Percentiles rank a stretch among this genome's conserved stretches.
Evolutionary conservation across 2,113 vertebrate species (phyloP).

Genomic region (Tyto alba): DNA sequence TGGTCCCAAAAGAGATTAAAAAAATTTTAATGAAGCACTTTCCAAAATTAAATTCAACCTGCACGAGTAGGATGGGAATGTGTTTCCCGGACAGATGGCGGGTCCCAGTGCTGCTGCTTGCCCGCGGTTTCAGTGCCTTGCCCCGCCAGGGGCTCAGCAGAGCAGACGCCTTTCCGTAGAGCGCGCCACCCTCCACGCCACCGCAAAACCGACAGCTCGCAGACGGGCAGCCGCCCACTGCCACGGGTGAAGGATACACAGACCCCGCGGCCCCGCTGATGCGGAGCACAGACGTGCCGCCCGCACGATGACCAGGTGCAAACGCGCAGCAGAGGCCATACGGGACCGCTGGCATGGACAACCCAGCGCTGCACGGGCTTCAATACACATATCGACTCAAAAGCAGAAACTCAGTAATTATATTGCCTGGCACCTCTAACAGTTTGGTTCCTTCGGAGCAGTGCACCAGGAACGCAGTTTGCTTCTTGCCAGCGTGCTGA

Average conservation of each 20-base stretch:
- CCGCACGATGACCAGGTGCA: fast-evolving
- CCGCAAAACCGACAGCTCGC: fast-evolving
- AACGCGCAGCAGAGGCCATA: fast-evolving
- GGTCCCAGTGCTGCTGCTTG: neutral
- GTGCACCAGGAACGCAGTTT: neutral
- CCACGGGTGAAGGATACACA: neutral
- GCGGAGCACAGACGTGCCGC: fast-evolving
- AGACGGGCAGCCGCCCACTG: neutral
- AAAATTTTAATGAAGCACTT: neutral
- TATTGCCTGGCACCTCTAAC: neutral
- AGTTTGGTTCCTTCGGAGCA: neutral
- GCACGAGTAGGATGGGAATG: neutral
- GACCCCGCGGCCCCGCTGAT: neutral
- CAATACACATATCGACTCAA: fast-evolving
- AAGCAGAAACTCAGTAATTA: neutral
- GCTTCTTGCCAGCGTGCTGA: fast-evolving
- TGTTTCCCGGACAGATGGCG: neutral
- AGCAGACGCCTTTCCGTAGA: neutral
- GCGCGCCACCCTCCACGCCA: fast-evolving
- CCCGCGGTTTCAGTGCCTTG: fast-evolving
- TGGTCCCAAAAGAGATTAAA: neutral
- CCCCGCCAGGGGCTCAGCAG: neutral
- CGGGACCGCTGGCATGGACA: fast-evolving
- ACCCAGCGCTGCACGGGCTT: neutral
- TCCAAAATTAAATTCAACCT: neutral